Evolutionary conservation across 2,888 invertebrate species (phyloP).

Genomic region (Dexiosoma caninum): DNA sequence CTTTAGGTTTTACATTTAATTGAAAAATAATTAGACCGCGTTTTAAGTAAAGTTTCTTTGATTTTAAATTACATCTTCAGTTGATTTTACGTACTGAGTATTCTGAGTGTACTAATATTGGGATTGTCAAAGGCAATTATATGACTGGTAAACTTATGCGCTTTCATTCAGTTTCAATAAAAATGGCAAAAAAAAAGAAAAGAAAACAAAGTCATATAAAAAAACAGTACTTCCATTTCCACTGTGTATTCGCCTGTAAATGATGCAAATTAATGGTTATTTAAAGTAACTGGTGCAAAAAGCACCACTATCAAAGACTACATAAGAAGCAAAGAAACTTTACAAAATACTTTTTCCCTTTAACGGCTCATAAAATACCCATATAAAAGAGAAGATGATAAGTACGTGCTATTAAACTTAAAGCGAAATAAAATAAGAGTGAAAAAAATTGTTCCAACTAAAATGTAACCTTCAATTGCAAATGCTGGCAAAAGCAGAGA

Average conservation of each 20-base stretch:
- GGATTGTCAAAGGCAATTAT: conserved; percentile 36
- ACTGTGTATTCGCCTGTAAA: conserved; percentile 40
- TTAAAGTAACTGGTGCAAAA: conserved; percentile 54
- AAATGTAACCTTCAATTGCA: conserved; percentile 9
- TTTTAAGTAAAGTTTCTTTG: too few species aligned
- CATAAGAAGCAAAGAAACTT: conserved; percentile 10
- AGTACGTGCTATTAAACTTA: too few species aligned
- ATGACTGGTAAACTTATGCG: conserved; percentile 3
- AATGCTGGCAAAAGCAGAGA: not conserved
- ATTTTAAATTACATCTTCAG: too few species aligned
- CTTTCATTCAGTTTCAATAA: not conserved
- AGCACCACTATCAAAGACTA: conserved; percentile 35
- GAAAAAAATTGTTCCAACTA: not conserved
- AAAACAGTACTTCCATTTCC: not conserved
- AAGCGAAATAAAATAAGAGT: too few species aligned
- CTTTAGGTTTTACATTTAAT: too few species aligned
- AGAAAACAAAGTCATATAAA: not conserved
- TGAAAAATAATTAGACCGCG: too few species aligned
- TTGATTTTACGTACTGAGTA: too few species aligned
- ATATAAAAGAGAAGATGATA: too few species aligned
- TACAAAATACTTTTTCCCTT: not conserved
- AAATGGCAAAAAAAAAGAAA: not conserved
- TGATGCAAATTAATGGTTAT: conserved; percentile 51
- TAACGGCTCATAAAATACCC: too few species aligned
- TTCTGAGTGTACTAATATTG: too few species aligned